A percentile compares a stretch with the other conserved stretches of the same genome.
These are phyloP conservation scores for Tympanoctomys barrerae DNA, from an alignment of 2,797 vertebrate species.

Conservation along the genomic window DNA sequence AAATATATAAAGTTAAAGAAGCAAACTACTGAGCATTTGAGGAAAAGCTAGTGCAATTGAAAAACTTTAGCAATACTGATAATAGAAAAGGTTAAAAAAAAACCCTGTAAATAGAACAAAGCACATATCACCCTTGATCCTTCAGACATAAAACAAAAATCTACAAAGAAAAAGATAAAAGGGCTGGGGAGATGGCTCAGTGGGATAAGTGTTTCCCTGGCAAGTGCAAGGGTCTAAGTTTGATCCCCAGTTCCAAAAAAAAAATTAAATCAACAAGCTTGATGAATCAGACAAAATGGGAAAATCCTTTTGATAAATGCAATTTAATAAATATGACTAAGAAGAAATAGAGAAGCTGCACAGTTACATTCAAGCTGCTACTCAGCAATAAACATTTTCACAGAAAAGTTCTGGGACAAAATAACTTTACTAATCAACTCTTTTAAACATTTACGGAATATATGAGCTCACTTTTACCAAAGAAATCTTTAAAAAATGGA, in stretches of 20 bases:
- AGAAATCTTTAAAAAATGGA: constrained; percentile 16
- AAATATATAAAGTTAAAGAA: not conserved
- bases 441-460: not conserved
- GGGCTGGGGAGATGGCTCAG: too few species aligned
- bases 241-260: too few species aligned
- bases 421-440: not conserved
- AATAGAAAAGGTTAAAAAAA: not conserved
- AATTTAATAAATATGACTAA: not conserved
- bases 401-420: not conserved
- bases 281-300: not conserved
- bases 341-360: constrained; percentile 36
- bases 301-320: constrained; percentile 10
- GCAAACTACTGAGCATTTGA: not conserved
- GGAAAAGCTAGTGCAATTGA: not conserved
- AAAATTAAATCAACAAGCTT: not conserved
- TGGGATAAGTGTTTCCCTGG: too few species aligned
- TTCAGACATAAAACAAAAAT: not conserved
- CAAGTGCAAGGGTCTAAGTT: too few species aligned
- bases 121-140: not conserved
- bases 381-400: not conserved
- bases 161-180: not conserved
- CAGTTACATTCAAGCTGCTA: not conserved
- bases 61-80: not conserved
- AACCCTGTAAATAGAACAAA: not conserved
- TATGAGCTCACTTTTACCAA: not conserved